Evolutionary conservation across 2,888 invertebrate species (phyloP).

Genomic region (Emmelina monodactyla): DNA sequence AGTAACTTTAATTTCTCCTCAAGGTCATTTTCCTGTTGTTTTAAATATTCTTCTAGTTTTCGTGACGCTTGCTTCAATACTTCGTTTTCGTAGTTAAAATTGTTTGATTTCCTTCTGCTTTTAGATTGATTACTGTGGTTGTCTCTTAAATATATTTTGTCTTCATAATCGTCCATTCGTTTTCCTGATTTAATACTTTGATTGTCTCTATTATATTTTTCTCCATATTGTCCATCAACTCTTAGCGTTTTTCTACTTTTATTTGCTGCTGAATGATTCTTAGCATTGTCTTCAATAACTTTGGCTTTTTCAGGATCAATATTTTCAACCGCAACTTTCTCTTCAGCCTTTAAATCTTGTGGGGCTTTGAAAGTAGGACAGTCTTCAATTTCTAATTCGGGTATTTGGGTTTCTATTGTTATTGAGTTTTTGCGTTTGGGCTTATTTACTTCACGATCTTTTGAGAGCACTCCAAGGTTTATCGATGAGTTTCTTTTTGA

Average conservation of each 20-base stretch:
- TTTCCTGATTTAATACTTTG: conserved; percentile 47
- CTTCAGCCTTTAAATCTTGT: conserved; percentile 60
- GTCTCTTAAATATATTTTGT: conserved; percentile 49
- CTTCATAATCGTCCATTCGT: conserved; percentile 45
- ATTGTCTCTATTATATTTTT: conserved; percentile 46
- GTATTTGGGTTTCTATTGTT: conserved; percentile 41
- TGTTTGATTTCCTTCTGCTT: conserved; percentile 54
- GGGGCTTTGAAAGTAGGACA: conserved; percentile 58
- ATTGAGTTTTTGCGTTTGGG: conserved; percentile 49
- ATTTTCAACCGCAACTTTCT: conserved; percentile 47
- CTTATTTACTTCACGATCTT: conserved; percentile 38
- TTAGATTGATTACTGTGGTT: conserved; percentile 52
- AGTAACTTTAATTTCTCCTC: conserved; percentile 35
- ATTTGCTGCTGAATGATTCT: conserved; percentile 39
- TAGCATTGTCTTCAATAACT: conserved; percentile 41
- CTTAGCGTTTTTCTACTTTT: conserved; percentile 50
- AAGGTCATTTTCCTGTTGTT: conserved; percentile 36
- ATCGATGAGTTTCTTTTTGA: conserved; percentile 55
- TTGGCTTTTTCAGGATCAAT: conserved; percentile 47
- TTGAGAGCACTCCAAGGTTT: conserved; percentile 38
- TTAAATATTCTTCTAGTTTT: conserved; percentile 58
- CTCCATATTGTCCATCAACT: conserved; percentile 46
- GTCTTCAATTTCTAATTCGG: conserved; percentile 60
- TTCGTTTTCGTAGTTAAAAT: conserved; percentile 68
- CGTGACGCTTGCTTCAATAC: conserved; percentile 63